Conservation (phyloP, 2,797 vertebrate species). For the Remorina albescens region DNA sequence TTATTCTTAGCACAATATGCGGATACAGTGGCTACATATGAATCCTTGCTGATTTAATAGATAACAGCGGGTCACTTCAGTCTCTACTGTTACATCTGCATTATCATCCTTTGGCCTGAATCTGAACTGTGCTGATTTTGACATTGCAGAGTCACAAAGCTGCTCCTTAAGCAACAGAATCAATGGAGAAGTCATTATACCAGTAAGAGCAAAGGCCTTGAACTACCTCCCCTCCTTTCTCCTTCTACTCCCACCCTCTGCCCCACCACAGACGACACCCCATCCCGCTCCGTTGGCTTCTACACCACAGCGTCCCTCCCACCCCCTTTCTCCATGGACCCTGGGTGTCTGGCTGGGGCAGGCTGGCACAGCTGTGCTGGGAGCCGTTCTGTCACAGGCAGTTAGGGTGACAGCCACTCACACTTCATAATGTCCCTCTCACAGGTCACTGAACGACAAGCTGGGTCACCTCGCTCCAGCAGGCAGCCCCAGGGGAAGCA, state of each 20-base stretch:
- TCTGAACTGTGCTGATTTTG: conserved; percentile 21
- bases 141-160: conserved; percentile 23
- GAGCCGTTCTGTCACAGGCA: conserved; percentile 95
- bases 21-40: conserved; percentile 47
- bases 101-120: conserved; percentile 25
- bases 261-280: conserved; percentile 49
- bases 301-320: conserved; percentile 79
- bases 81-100: conserved; percentile 41
- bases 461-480: conserved; percentile 93
- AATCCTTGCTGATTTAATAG: conserved; percentile 81
- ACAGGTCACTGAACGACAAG: conserved; percentile 99
- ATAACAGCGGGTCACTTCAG: conserved; percentile 84
- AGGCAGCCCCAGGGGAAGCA: conserved; percentile 82
- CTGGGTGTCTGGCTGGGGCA: conserved; percentile 77
- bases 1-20: conserved; percentile 20
- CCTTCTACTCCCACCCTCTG: conserved; percentile 39
- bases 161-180: conserved; percentile 31
- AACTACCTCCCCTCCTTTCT: conserved; percentile 37
- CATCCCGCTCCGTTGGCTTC: conserved; percentile 49
- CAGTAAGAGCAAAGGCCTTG: conserved; percentile 40
- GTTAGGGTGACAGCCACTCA: conserved; percentile 98
- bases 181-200: conserved; percentile 50
- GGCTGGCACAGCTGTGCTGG: conserved; percentile 96
- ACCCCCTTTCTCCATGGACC: conserved; percentile 82
- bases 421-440: conserved; percentile 99